phyloP scores from a whole-genome alignment of 2,797 vertebrate species.

The Girardinus metallicus region DNA sequence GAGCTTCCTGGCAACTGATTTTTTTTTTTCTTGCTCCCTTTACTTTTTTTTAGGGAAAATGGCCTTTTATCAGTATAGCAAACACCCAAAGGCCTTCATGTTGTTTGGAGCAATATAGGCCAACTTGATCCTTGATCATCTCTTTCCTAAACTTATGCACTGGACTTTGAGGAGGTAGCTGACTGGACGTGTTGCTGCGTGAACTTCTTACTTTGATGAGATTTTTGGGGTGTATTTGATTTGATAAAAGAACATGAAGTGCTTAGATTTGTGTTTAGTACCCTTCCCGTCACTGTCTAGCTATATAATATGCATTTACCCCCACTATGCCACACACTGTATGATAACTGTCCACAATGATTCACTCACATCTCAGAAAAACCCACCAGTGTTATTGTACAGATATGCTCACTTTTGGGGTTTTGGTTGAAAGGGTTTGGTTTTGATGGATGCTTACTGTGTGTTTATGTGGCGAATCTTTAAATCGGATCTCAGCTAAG shows the following conservation, averaged over 20 bases:
- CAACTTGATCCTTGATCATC: slow-evolving; percentile 53
- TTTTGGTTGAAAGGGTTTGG: slow-evolving; percentile 22
- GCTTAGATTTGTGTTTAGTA: slow-evolving; percentile 45
- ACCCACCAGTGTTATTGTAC: slow-evolving; percentile 59
- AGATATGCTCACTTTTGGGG: slow-evolving; percentile 42
- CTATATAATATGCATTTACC: slow-evolving; percentile 61
- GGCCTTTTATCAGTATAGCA: slow-evolving; percentile 72
- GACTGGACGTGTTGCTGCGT: slow-evolving; percentile 14
- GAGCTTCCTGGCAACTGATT: slow-evolving; percentile 19
- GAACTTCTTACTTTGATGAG: slow-evolving; percentile 23
- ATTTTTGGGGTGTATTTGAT: slow-evolving; percentile 32
- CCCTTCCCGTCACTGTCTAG: slow-evolving; percentile 17
- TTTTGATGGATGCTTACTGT: slow-evolving; percentile 21
- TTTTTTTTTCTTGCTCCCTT: slow-evolving; percentile 51
- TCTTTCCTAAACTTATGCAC: slow-evolving; percentile 47
- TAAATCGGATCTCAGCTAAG: slow-evolving; percentile 2
- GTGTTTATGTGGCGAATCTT: slow-evolving; percentile 22
- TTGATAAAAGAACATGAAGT: slow-evolving; percentile 66
- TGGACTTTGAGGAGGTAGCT: slow-evolving; percentile 40
- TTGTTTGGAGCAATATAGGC: slow-evolving; percentile 67
- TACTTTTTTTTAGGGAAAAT: slow-evolving; percentile 58
- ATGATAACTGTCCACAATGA: slow-evolving; percentile 57
- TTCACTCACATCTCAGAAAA: slow-evolving; percentile 53
- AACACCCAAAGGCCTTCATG: slow-evolving; percentile 74
- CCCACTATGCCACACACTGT: slow-evolving; percentile 63